Base-by-base conservation (phyloP, 1,140 invertebrate species). In the Drosophila pruinosa region DNA sequence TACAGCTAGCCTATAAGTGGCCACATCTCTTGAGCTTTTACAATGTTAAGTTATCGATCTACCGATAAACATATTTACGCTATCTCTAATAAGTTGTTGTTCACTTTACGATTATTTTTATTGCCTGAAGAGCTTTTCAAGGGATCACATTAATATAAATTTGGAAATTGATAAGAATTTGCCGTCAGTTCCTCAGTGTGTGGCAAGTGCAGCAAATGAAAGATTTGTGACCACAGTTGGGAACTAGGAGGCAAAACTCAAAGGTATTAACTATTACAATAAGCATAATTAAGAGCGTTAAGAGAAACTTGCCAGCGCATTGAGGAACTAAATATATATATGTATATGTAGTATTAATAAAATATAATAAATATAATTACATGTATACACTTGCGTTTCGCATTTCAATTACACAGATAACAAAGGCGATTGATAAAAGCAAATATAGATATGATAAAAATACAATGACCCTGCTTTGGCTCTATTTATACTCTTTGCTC, bases 1-100 rank as follows among this genome's bases (percentile, higher is more conserved):
- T 86, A 83, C 80, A 85, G 79, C 68, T 85, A 76, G 72, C 21
- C 45, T 15, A 63, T 85, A 83, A 83, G 76, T 83, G 85, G 76
- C 64, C 58, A 50, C 19, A 57, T 24, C 28, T 43, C 24, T 63
- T 47, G 59, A 70, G 58, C 59, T 64, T 62, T 61, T 56, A 68
- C n/a, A 59, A 62, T 6, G 10, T 26, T 74, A 64, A 59, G 53
- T 75, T 65, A 26, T 31, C 12, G 0, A 31, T 28, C 45, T 50
- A 39, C 6, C 41, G 17, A 17, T 43, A 21, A 22, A 28, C 12
- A 7, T 28, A 28, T 26, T 12, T 12, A 34, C 21, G 59, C 47
- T 63, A 28, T n/a, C 43, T 52, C n/a, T 28, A 22, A 64, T 64
- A 48, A 48, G 31, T n/a, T n/a, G n/a, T n/a, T n/a, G n/a, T 57